These are phyloP conservation scores for Archocentrus centrarchus DNA, from an alignment of 2,113 vertebrate genomes.

Conservation along the genomic window DNA sequence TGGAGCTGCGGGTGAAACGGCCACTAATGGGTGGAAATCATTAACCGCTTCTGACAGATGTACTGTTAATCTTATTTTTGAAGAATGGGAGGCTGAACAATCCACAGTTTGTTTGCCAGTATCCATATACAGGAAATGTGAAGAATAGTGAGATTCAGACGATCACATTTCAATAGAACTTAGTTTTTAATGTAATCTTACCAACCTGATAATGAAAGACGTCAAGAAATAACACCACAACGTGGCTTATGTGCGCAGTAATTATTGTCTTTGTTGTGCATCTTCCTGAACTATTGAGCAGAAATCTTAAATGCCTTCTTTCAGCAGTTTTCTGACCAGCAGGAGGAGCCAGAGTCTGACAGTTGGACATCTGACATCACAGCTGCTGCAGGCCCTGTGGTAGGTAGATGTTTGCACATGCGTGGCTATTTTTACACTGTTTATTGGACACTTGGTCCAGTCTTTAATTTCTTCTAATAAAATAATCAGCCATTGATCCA, in stretches of 20 bases:
- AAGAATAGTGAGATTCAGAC: not conserved
- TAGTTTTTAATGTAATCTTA: not conserved
- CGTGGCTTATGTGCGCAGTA: not conserved
- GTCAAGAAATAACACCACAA: not conserved
- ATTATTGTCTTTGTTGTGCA: not conserved
- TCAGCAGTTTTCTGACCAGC: constrained; percentile 49
- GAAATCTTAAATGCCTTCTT: not conserved
- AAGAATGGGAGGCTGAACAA: not conserved
- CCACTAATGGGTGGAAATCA: constrained; percentile 28
- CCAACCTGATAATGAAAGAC: not conserved
- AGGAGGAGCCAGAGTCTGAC: constrained; percentile 74
- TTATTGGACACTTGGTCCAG: not conserved
- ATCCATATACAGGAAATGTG: not conserved
- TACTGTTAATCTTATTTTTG: constrained; percentile 32
- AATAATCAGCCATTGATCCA: not conserved
- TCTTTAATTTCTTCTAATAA: not conserved
- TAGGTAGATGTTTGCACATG: not conserved
- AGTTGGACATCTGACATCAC: not conserved
- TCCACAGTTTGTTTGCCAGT: constrained; percentile 2
- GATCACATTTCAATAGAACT: not conserved
- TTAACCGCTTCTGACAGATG: constrained; percentile 39
- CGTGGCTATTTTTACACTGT: constrained; percentile 13
- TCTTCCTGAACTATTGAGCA: not conserved
- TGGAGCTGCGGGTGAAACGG: constrained; percentile 18
- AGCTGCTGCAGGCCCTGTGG: constrained; percentile 12